Base-by-base conservation (phyloP, 2,797 vertebrate genomes). In the Hydrolagus colliei region DNA sequence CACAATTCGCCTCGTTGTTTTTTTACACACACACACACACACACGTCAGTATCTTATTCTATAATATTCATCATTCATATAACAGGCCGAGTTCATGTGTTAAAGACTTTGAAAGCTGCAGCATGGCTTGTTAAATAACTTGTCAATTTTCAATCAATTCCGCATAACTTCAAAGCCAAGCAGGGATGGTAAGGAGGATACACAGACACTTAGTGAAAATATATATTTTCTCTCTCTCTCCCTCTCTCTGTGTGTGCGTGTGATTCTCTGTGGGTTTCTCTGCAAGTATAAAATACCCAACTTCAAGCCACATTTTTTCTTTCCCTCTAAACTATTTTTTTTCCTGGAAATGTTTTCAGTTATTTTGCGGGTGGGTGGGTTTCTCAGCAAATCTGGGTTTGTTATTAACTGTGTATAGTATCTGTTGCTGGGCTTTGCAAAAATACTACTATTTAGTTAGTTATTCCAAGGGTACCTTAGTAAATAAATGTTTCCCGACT, bases 61-160 rank as follows among this genome's bases (percentile, higher is more conserved):
- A 52, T 52, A 52, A 52, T 52, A 52, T 52, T 52, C 41, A 52
- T 77, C 75, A 61, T 77, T 59, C 18, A 41, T 62, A 10, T 14
- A 32, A 27, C 13, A 80, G 32, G 62, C 62, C 61, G 41, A 71
- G 61, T 63, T 27, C 67, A 82, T 16, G 22, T 32, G 62, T 32
- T 35, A 9, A 67, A 12, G 62, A 82, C 20, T 13, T 68, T 9
- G 62, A 79, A 80, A 27, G 78, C 32, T 79, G 18, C 61, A 65
- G 77, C 61, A 65, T 79, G 13, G 11, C 77, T 68, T 84, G 67
- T 73, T 84, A 35, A 79, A 41, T 71, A 68, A 71, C 32, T 82
- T 82, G 41, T 65, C 63, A 68, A 82, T 7, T 82, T 82, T 9
- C 35, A 84, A 84, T 84, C 71, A 22, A 84, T 71, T 84, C n/a